Percentiles rank a stretch among this genome's conserved stretches.
Conservation (phyloP, 2,888 invertebrate species). For the Hyalella azteca region DNA sequence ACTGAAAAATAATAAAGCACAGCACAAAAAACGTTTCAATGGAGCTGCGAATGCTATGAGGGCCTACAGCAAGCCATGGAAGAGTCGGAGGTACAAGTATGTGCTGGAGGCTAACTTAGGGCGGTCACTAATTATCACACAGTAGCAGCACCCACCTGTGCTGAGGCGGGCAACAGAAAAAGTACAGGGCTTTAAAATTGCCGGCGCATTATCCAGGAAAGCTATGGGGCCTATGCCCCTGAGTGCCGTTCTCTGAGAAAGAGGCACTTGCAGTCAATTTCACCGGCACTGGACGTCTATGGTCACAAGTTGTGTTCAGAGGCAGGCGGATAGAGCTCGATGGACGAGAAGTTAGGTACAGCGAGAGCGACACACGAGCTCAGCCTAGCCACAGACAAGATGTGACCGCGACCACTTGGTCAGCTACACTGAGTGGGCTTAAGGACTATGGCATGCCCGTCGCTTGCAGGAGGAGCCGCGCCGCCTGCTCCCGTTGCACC, state of each 20-base stretch:
- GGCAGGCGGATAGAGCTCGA: background rate
- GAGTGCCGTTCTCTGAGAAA: conserved; percentile 2
- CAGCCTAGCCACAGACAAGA: background rate
- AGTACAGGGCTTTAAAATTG: conserved; percentile 32
- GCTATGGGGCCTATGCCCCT: background rate
- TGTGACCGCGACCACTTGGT: conserved; percentile 37
- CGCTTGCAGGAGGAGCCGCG: background rate
- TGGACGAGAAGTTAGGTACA: conserved; percentile 24
- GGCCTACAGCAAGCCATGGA: background rate
- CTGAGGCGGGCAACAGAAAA: conserved; percentile 29
- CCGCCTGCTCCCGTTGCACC: conserved; percentile 24
- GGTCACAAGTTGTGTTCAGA: conserved; percentile 10
- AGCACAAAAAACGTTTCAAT: too few relatives aligned
- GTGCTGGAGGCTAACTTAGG: conserved; percentile 15
- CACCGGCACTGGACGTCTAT: conserved; percentile 26
- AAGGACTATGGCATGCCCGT: conserved; percentile 22
- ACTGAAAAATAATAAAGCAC: too few relatives aligned
- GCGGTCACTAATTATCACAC: conserved; percentile 23
- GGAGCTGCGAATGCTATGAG: too few relatives aligned
- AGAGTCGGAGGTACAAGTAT: conserved; percentile 14
- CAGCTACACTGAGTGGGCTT: conserved; percentile 27
- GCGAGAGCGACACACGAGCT: conserved; percentile 19
- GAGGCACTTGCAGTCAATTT: conserved; percentile 6
- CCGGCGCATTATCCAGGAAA: conserved; percentile 29
- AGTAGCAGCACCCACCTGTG: conserved; percentile 37